Conservation (phyloP, 2,888 invertebrate species). For the Phlogophora meticulosa region DNA sequence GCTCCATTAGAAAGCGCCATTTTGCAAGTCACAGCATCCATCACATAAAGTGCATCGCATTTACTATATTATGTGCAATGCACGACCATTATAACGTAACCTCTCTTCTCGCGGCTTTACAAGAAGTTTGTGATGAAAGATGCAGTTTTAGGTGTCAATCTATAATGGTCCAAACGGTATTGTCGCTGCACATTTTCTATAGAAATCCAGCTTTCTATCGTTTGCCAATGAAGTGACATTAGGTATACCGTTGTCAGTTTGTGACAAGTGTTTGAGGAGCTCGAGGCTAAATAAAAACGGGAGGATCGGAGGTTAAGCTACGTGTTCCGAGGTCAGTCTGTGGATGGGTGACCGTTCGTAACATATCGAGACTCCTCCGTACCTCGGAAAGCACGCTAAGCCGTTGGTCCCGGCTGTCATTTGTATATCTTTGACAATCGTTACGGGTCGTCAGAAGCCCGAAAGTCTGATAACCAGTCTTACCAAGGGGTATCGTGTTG, state of each 20-base stretch:
- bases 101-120: conserved; percentile 5
- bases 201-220: conserved; percentile 67
- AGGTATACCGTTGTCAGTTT: conserved; percentile 28
- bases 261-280: background rate
- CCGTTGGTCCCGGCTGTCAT: too few relatives aligned
- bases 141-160: conserved; percentile 41
- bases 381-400: too few relatives aligned
- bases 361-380: too few relatives aligned
- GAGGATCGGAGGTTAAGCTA: background rate
- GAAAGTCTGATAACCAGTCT: too few relatives aligned
- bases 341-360: too few relatives aligned
- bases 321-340: too few relatives aligned
- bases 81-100: conserved; percentile 24
- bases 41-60: conserved; percentile 58
- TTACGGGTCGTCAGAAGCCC: too few relatives aligned
- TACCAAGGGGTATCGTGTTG: too few relatives aligned
- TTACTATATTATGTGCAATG: conserved; percentile 26
- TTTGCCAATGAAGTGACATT: conserved; percentile 23
- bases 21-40: conserved; percentile 43
- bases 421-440: too few relatives aligned
- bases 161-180: conserved; percentile 39
- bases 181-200: conserved; percentile 58
- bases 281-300: background rate
- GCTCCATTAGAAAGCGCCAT: conserved; percentile 59
- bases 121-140: conserved; percentile 11